These are phyloP conservation scores for Brachylomia viminalis DNA, from an alignment of 2,888 invertebrate genomes.

Conservation along the genomic window DNA sequence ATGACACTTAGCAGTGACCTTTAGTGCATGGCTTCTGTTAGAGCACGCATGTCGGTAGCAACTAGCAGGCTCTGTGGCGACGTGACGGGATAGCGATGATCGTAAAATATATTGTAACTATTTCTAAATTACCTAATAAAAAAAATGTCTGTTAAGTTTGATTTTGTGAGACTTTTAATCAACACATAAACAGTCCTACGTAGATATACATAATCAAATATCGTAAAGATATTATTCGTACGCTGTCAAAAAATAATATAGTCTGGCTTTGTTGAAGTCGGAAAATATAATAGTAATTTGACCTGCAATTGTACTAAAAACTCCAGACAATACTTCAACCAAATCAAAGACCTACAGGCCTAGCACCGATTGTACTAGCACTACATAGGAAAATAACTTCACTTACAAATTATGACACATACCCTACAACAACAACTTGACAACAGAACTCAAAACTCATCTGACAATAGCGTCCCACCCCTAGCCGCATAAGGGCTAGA, in stretches of 20 bases:
- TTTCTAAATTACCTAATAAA: constrained; percentile 7
- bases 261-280: background rate
- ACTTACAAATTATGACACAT: background rate
- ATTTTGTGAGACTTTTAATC: background rate
- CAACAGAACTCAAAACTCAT: background rate
- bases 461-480: constrained; percentile 9
- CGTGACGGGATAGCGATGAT: background rate
- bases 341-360: background rate
- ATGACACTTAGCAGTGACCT: constrained; percentile 40
- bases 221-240: background rate
- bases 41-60: constrained; percentile 32
- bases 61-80: background rate
- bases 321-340: background rate
- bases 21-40: constrained; percentile 25
- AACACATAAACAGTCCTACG: background rate
- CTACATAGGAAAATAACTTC: no score
- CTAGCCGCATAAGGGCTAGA: constrained; percentile 45
- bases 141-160: background rate
- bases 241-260: no score
- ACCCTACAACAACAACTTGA: background rate
- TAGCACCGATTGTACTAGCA: background rate
- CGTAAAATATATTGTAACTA: background rate
- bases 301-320: background rate
- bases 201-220: background rate
- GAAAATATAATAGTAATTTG: background rate